Evolutionary conservation across 37 sponge, comb jelly and placozoan species (phyloP).

Genomic region (Geodia barretti): DNA sequence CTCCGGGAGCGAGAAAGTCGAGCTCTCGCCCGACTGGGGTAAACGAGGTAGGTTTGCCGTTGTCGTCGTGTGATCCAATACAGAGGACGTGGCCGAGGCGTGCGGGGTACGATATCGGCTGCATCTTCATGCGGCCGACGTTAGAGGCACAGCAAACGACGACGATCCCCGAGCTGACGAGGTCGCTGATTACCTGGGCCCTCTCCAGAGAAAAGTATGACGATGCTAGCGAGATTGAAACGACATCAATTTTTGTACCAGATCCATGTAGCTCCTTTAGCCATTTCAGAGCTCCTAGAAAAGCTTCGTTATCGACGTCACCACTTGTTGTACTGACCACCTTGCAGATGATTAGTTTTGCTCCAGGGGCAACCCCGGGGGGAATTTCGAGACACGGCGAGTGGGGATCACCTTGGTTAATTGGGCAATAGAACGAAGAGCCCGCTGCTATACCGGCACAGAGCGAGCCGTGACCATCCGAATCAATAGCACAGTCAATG

Average conservation of each 20-base stretch:
- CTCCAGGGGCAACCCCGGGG: slow-evolving; percentile 52
- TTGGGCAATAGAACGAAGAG: neutral
- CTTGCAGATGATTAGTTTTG: slow-evolving; percentile 53
- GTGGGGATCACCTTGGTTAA: neutral
- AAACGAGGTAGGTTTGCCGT: slow-evolving; percentile 59
- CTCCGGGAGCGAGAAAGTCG: slow-evolving; percentile 62
- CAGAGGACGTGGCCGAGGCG: slow-evolving; percentile 64
- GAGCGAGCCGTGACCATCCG: slow-evolving; percentile 50
- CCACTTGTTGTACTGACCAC: slow-evolving; percentile 26
- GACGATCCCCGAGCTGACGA: slow-evolving; percentile 14
- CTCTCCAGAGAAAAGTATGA: slow-evolving; percentile 23
- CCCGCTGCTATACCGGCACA: slow-evolving; percentile 58
- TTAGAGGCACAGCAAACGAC: slow-evolving; percentile 62
- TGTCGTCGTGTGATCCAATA: slow-evolving; percentile 48
- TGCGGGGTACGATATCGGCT: slow-evolving; percentile 57
- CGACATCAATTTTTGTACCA: slow-evolving; percentile 35
- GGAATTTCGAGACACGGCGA: slow-evolving; percentile 13
- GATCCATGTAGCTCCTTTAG: slow-evolving; percentile 23
- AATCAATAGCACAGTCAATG: slow-evolving; percentile 53
- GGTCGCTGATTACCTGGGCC: slow-evolving; percentile 34
- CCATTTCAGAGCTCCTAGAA: slow-evolving; percentile 38
- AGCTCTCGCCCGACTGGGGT: slow-evolving; percentile 64
- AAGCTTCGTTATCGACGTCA: slow-evolving; percentile 23
- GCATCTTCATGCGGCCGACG: slow-evolving; percentile 28
- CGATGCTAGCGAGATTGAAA: slow-evolving; percentile 52